Conservation (phyloP, 2,113 vertebrate species). For the Myrmecophaga tridactyla region DNA sequence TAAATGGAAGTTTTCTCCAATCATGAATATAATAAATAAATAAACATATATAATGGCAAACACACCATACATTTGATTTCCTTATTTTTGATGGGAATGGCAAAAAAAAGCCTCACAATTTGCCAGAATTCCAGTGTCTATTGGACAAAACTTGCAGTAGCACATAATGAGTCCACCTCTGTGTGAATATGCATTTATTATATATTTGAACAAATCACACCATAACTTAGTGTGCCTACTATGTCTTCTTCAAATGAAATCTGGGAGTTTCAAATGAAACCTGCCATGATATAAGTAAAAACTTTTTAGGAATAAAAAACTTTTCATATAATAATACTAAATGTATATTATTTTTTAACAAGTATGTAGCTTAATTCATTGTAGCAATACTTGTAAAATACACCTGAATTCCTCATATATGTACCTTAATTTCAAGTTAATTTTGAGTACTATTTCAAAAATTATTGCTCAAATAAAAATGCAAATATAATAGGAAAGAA, state of each 20-base stretch:
- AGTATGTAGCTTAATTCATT: background rate
- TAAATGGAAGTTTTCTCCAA: background rate
- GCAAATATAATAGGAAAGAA: background rate
- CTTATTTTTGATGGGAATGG: background rate
- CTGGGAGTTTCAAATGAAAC: background rate
- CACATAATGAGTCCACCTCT: background rate
- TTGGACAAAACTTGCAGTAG: background rate
- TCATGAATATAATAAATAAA: background rate
- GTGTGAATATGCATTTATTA: background rate
- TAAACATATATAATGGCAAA: background rate
- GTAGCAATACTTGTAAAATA: background rate
- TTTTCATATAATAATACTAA: too few species aligned
- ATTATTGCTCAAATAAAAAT: background rate
- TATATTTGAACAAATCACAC: background rate
- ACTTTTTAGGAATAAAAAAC: background rate
- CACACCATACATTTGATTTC: background rate
- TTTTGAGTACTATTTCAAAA: background rate
- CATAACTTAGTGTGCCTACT: background rate
- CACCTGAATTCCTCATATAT: background rate
- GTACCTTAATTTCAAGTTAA: background rate
- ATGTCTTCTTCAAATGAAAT: background rate
- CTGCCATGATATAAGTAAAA: background rate
- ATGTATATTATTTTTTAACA: background rate
- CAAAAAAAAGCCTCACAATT: background rate
- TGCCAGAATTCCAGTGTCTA: background rate